phyloP scores from a whole-genome alignment of 2,113 vertebrate species.

The Dolichotis patagonum region DNA sequence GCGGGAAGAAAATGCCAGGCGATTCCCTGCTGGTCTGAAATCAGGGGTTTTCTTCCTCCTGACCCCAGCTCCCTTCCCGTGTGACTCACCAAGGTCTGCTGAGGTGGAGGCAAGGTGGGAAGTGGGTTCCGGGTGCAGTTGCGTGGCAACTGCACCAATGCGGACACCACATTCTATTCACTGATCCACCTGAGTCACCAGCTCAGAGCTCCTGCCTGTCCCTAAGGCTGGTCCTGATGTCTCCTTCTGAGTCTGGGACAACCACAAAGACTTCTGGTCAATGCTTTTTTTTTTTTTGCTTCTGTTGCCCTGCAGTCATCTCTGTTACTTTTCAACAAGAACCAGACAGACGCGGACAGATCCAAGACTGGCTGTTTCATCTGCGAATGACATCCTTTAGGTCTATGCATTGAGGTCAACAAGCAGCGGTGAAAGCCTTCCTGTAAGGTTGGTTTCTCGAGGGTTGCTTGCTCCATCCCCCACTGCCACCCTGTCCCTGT shows the following conservation, averaged over 20 bases:
- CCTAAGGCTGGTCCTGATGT: not conserved
- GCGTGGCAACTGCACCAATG: accelerated
- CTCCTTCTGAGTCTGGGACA: not conserved
- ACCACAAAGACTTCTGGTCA: not conserved
- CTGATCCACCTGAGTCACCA: not conserved
- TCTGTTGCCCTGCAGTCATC: not conserved
- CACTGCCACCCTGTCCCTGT: not conserved
- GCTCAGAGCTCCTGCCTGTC: not conserved
- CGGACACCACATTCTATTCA: accelerated
- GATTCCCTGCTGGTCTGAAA: not conserved
- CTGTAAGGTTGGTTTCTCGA: not conserved
- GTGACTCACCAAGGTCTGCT: not conserved
- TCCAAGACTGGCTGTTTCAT: not conserved
- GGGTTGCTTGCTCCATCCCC: not conserved
- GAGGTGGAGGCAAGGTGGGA: accelerated
- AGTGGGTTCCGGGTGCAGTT: not conserved
- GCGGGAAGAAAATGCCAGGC: not conserved
- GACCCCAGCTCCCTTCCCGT: not conserved
- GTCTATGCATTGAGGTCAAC: not conserved
- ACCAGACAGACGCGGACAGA: not conserved
- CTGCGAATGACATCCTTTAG: not conserved
- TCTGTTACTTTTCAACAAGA: slow-evolving; percentile 1
- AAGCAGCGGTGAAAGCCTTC: not conserved
- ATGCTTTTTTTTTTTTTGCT: not conserved
- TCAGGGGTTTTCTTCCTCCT: not conserved